phyloP scores from a whole-genome alignment of 2,797 vertebrate species.

The Strix occidentalis region DNA sequence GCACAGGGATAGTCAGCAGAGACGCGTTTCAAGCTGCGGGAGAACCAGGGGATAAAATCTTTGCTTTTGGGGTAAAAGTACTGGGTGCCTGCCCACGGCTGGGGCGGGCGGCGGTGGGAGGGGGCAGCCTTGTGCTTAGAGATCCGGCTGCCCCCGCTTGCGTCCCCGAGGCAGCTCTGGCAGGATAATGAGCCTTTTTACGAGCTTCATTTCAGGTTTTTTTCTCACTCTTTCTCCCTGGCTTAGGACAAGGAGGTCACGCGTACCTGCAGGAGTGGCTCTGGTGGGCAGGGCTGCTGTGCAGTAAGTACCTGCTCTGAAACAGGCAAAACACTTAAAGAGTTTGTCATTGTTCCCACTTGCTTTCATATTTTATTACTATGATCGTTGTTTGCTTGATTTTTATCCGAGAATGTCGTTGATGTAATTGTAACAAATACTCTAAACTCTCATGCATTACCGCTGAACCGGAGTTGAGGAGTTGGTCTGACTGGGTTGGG shows the following conservation, averaged over 20 bases:
- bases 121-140: no score
- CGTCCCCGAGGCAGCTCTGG: not conserved
- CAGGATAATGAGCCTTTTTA: not conserved
- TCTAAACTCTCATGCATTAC: not conserved
- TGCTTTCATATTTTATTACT: not conserved
- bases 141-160: not conserved
- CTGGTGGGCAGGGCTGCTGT: constrained; percentile 89
- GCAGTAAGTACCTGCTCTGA: constrained; percentile 80
- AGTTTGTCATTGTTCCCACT: not conserved
- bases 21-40: no score
- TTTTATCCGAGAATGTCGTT: not conserved
- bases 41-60: not conserved
- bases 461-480: not conserved
- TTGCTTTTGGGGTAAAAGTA: not conserved
- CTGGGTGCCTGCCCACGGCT: rapidly evolving
- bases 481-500: not conserved
- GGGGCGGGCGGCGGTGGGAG: rapidly evolving
- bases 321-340: rapidly evolving
- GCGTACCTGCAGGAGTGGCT: constrained; percentile 87
- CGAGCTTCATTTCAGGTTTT: not conserved
- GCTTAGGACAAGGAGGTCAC: constrained; percentile 84
- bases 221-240: not conserved
- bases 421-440: not conserved
- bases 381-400: not conserved
- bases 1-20: rapidly evolving